Conservation (phyloP, 2,113 vertebrate species). For the Oreochromis niloticus region DNA sequence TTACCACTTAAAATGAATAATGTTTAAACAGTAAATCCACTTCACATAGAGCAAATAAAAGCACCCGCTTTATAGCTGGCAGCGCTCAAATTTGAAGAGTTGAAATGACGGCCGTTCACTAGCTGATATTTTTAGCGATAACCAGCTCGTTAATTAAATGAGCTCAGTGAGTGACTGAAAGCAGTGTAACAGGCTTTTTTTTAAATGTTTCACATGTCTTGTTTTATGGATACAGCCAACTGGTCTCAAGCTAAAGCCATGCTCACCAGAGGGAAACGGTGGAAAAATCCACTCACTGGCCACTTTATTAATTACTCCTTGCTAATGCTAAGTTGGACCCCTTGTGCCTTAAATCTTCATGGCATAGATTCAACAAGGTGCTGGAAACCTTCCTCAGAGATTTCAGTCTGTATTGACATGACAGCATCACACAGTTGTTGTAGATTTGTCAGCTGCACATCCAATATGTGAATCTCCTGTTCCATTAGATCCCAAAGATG, state of each 20-base stretch:
- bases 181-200: neutral
- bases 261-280: neutral
- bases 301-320: neutral
- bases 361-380: neutral
- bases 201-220: neutral
- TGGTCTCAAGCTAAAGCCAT: neutral
- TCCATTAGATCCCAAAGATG: neutral
- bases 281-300: neutral
- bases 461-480: neutral
- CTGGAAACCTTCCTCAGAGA: neutral
- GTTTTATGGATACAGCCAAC: neutral
- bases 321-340: neutral
- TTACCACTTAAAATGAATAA: neutral
- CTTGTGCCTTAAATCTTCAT: neutral
- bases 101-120: neutral
- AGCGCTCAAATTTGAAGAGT: neutral
- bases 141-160: neutral
- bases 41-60: neutral
- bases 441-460: neutral
- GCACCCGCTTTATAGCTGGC: neutral
- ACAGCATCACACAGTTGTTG: neutral
- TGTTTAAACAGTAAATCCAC: neutral
- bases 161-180: neutral
- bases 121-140: neutral
- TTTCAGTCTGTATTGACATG: neutral